phyloP scores from a whole-genome alignment of 1,140 invertebrate genomes.

The Campoletis sonorensis region DNA sequence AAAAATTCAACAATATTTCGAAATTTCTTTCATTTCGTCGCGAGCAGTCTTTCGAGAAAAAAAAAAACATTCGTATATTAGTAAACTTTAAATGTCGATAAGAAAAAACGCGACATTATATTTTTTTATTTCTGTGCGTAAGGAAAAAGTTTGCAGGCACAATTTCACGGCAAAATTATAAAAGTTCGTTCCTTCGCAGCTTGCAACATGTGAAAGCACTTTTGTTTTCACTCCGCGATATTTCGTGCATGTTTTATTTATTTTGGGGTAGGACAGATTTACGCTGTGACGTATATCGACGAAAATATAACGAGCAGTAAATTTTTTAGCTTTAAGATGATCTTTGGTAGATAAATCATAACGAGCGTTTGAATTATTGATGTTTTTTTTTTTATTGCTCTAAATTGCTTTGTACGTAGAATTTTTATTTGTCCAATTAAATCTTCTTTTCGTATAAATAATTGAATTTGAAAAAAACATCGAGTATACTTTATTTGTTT shows the following conservation, averaged over 20 bases:
- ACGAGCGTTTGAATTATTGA: not conserved
- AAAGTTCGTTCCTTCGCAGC: not conserved
- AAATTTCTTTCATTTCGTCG: not conserved
- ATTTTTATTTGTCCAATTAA: no score
- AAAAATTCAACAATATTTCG: not conserved
- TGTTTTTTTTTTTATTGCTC: not conserved
- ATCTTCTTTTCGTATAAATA: no score
- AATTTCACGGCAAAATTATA: not conserved
- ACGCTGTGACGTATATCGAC: slow-evolving; percentile 1
- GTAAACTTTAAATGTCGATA: no score
- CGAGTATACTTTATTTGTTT: slow-evolving; percentile 50
- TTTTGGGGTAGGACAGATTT: slow-evolving; percentile 15
- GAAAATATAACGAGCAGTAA: not conserved
- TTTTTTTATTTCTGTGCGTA: not conserved
- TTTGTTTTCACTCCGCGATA: not conserved
- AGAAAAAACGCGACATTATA: not conserved
- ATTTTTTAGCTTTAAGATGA: not conserved
- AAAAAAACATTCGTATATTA: no score
- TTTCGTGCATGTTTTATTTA: not conserved
- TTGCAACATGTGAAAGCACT: not conserved
- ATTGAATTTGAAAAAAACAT: no score
- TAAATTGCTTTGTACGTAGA: no score
- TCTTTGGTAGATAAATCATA: not conserved
- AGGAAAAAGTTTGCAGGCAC: not conserved
- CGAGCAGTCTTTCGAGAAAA: no score